Conservation (phyloP, 1,140 invertebrate genomes). For the Drosophila simulans region DNA sequence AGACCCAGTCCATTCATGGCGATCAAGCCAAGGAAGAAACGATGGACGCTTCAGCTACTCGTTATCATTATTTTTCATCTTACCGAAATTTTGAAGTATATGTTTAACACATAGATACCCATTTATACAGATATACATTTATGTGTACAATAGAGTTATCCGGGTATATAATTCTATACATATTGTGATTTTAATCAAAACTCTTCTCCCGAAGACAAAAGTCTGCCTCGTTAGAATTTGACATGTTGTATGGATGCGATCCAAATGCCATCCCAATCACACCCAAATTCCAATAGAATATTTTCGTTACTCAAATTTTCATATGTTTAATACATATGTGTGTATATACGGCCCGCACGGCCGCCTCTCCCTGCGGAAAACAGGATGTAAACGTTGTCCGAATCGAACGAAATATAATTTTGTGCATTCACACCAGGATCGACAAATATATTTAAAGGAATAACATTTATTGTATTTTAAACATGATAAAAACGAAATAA, state of each 20-base stretch:
- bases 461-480: slow-evolving; percentile 68
- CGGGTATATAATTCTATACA: slow-evolving; percentile 60
- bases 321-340: slow-evolving; percentile 61
- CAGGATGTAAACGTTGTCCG: slow-evolving; percentile 51
- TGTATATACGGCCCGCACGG: slow-evolving; percentile 60
- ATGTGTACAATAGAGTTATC: slow-evolving; percentile 51
- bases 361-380: slow-evolving; percentile 31
- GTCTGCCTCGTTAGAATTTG: slow-evolving; percentile 74
- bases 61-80: slow-evolving; percentile 40
- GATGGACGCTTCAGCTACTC: slow-evolving; percentile 10
- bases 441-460: slow-evolving; percentile 45
- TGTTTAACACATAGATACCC: slow-evolving; percentile 30
- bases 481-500: slow-evolving; percentile 57
- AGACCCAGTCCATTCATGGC: slow-evolving; percentile 1
- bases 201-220: slow-evolving; percentile 69
- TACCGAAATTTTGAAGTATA: slow-evolving; percentile 45
- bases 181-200: slow-evolving; percentile 78
- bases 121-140: slow-evolving; percentile 5
- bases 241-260: slow-evolving; percentile 61
- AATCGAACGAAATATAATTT: slow-evolving; percentile 62
- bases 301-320: slow-evolving; percentile 61
- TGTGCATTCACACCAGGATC: slow-evolving; percentile 46
- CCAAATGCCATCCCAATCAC: slow-evolving; percentile 38
- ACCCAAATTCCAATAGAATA: slow-evolving; percentile 69
- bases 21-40: slow-evolving; percentile 3